Percentiles rank a stretch among this genome's conserved stretches.
phyloP scores from a whole-genome alignment of 2,797 vertebrate genomes.

The Huso huso region DNA sequence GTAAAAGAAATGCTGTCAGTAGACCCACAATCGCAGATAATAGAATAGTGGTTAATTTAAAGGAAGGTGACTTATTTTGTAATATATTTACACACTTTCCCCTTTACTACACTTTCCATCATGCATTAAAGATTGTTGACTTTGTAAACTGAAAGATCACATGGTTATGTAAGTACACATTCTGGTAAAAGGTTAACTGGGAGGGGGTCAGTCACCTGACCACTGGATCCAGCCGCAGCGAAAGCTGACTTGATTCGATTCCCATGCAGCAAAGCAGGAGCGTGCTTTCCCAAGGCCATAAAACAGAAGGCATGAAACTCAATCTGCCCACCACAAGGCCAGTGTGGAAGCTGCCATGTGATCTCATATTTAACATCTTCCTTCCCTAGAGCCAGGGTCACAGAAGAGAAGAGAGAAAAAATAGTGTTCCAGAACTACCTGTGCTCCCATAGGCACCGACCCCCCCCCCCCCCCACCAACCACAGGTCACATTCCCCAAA shows the following conservation, averaged over 20 bases:
- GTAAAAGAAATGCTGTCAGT: too few species aligned
- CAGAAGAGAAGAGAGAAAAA: background rate
- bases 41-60: background rate
- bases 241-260: conserved; percentile 2
- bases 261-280: conserved; percentile 15
- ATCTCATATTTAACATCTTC: conserved; percentile 4
- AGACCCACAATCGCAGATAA: background rate
- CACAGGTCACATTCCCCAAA: background rate
- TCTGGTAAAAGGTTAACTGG: conserved; percentile 1
- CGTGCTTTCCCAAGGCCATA: conserved; percentile 6
- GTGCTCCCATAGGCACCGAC: background rate
- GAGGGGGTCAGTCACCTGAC: conserved; percentile 12
- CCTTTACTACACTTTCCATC: background rate
- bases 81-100: background rate
- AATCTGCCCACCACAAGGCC: conserved; percentile 15
- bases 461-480: conserved; percentile 6
- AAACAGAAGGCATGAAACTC: conserved; percentile 28
- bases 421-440: background rate
- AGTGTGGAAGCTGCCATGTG: conserved; percentile 6
- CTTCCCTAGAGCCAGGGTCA: conserved; percentile 8
- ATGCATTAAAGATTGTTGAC: background rate
- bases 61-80: background rate
- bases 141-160: background rate
- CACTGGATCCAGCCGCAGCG: conserved; percentile 3
- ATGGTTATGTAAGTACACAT: conserved; percentile 4